These are phyloP conservation scores for Ormyrus labotus DNA, from an alignment of 2,888 invertebrate genomes.

Conservation along the genomic window DNA sequence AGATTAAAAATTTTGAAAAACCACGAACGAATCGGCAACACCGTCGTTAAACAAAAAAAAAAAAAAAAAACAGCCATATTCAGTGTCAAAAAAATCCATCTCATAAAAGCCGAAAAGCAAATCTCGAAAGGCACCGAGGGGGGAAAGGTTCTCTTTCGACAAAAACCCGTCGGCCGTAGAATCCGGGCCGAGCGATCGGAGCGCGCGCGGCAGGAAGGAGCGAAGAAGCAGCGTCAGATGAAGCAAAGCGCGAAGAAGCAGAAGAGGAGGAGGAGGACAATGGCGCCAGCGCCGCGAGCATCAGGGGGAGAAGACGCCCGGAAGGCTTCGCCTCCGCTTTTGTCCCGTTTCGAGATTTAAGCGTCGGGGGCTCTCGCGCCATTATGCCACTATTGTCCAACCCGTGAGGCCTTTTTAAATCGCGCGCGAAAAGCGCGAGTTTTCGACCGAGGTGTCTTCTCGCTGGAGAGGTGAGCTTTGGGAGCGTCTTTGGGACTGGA, in stretches of 20 bases:
- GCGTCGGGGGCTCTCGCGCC: constrained; percentile 1
- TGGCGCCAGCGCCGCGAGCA: not conserved
- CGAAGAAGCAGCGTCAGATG: not conserved
- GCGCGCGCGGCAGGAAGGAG: not conserved
- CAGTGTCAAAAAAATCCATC: constrained; percentile 1
- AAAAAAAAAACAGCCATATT: not conserved
- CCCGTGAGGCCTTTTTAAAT: too few relatives aligned
- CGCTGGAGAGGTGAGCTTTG: too few relatives aligned
- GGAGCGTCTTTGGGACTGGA: too few relatives aligned
- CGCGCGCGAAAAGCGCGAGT: too few relatives aligned
- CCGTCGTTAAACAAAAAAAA: not conserved
- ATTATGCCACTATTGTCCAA: constrained; percentile 40
- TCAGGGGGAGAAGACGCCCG: not conserved
- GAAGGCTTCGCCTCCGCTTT: constrained; percentile 8
- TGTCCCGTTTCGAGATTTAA: constrained; percentile 1
- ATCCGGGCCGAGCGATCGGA: constrained; percentile 34
- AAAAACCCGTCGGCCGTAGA: not conserved
- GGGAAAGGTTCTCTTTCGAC: not conserved
- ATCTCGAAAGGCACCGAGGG: too few relatives aligned
- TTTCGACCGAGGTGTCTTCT: too few relatives aligned
- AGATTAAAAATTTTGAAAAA: not conserved
- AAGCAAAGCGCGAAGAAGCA: not conserved
- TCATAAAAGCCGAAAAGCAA: not conserved
- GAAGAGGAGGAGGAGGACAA: not conserved
- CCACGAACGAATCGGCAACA: not conserved